Base-by-base conservation (phyloP, 2,888 invertebrate genomes). In the Amphipoea oculea region DNA sequence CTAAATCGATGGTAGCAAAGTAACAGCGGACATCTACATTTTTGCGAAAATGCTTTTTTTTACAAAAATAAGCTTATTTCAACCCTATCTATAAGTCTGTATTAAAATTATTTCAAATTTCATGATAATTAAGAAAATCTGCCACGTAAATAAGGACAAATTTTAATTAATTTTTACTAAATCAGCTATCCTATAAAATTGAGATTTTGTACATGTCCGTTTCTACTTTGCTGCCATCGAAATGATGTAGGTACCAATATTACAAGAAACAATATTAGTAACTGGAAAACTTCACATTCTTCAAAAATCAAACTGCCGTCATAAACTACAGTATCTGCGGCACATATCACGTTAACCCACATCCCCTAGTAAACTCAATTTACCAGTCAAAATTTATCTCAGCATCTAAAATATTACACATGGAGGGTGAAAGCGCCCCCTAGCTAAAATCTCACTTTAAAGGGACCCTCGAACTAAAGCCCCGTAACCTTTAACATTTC, bases 351-450 rank as follows among this genome's bases (percentile, higher is more conserved):
- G 79, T 36, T 87, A 72, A 74, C 81, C 74, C 71, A 75, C 72
- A 84, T 86, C 84, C 80, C 48, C 68, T 42, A 78, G 77, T 73
- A 81, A 84, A 88, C 88, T 83, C 82, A 84, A 89, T 89, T 88
- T 82, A 81, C 79, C 73, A 89, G 88, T 89, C 83, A 85, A 86
- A 89, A 86, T 88, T 88, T 88, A 89, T 89, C 89, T 83, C 54
- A 75, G 40, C 82, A 89, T 89, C 89, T 88, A 89, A 88, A 88
- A 88, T 89, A 89, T 88, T 86, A 86, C 89, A 76, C 83, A 78
- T 74, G 72, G 72, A 84, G 88, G 89, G 81, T 74, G 79, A 71
- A 73, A 72, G 67, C 68, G 63, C 77, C 81, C 87, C 62, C 54
- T 45, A 73, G 86, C 87, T 78, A 72, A 83, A 87, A 78, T 78